Base-by-base conservation (phyloP, 2,888 invertebrate genomes). In the Macrosiphum euphorbiae region DNA sequence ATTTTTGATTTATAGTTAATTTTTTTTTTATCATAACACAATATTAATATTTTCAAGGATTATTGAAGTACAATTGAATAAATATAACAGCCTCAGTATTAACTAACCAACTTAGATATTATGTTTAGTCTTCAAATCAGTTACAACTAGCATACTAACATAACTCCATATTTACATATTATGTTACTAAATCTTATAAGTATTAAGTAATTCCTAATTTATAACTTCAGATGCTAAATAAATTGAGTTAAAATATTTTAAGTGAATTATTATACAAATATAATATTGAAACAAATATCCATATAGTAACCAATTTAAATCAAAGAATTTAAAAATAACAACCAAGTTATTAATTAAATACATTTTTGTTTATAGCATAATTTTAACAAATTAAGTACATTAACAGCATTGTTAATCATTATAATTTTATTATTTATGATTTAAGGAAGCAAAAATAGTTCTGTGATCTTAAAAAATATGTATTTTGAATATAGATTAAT, bases 401-500 rank as follows among this genome's bases (percentile, higher is more conserved):
- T 8, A 78, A 35, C 78, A 78, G 20, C 35, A 78, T 35, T 78
- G 78, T 78, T 78, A 78, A 78, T 78, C 7, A 78, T n/a, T 35
- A 35, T 35, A 78, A 35, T 41, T 35, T 78, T 11, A 78, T 35
- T 78, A 78, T 35, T 78, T 55, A 88, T 88, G 78, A n/a, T 91
- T 58, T 86, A 94, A 47, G 41, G 44, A 85, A 85, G 88, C 67
- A 94, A 85, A 85, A 86, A 26, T 24, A 92, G n/a, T 78, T 78
- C n/a, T 44, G 20, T 44, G 41, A 50, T 35, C 26, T 84, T 67
- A 20, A 78, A 78, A 55, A 67, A 85, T 85, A 44, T 11, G 13
- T 26, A 52, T 26, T 78, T 52, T 52, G 92, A 55, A 84, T 50
- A 52, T 85, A 47, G 26, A 90, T 41, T 35, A 67, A 88, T 78